Base-by-base conservation (phyloP, 2,113 vertebrate genomes). In the Nanorana parkeri region DNA sequence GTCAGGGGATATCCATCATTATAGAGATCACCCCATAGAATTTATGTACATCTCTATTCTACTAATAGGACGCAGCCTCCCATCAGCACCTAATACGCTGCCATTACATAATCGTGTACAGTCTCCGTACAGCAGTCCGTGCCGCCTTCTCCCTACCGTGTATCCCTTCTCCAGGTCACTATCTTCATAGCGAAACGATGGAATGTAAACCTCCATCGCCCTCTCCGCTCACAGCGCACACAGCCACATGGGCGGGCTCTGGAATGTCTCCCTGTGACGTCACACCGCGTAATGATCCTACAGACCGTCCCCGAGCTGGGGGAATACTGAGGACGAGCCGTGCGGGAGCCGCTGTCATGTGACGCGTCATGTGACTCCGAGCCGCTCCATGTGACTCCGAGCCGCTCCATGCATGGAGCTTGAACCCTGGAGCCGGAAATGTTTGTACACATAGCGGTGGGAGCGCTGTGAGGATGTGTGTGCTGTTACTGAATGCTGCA, bases 171-270 rank as follows among this genome's bases (percentile, higher is more conserved):
- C 97, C 84, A 95, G 85, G 21, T 94, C 92, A 86, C 90, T 96
- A 89, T 96, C 96, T 86, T 98, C 97, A 23, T 94, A 95, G 71
- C 96, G 95, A 87, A 98, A 99, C 65, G 96, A 97, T 65, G 97
- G 97, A 51, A 99, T 96, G 84, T 89, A 96, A 84, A 99, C 94
- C 88, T 93, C 93, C 88, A 95, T 92, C 78, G 93, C 86, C 79
- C 65, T 4, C 82, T 52, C 78, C 51, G 72, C 81, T 41, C 21
- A 83, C 72, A 36, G 28, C 47, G 75, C 63, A 67, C 65, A 3
- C 41, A 54, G 83, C 84, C 63, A 21, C 60, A 17, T 68, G 28
- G 69, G 68, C 79, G 69, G 69, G 60, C 61, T 32, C 52, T 74
- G 69, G 80, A 66, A 81, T 74, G 69, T 36, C 47, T 74, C 7